These are phyloP conservation scores for Sminthopsis crassicaudata DNA, from an alignment of 2,113 vertebrate genomes.

Conservation along the genomic window DNA sequence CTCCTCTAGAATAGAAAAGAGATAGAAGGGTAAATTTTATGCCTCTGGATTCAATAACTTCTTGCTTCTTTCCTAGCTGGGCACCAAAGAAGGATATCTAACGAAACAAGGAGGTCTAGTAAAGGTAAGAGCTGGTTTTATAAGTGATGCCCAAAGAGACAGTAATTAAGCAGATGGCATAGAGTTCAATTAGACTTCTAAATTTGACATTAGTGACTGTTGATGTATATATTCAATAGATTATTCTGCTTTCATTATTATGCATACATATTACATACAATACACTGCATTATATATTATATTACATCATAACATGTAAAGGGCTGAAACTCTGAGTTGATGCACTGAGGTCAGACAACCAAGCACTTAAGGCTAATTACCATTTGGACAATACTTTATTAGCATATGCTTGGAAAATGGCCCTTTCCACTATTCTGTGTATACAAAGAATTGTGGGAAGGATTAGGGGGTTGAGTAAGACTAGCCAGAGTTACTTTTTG, in stretches of 20 bases:
- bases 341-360: no score
- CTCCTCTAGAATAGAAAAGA: neutral
- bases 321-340: no score
- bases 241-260: neutral
- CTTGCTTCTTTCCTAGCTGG: slow-evolving; percentile 88
- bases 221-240: neutral
- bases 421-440: no score
- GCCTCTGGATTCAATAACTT: neutral
- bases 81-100: slow-evolving; percentile 97
- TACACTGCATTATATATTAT: no score
- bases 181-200: neutral
- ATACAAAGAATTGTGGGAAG: no score
- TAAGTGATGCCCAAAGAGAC: neutral
- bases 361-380: no score
- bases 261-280: no score
- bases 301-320: no score
- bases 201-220: neutral
- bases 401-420: no score
- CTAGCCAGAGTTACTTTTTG: no score
- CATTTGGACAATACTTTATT: no score
- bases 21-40: neutral
- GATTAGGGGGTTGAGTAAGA: no score
- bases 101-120: slow-evolving; percentile 94
- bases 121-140: slow-evolving; percentile 83
- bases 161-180: neutral